Base-by-base conservation (phyloP, 2,888 invertebrate genomes). In the Eupithecia centaureata region DNA sequence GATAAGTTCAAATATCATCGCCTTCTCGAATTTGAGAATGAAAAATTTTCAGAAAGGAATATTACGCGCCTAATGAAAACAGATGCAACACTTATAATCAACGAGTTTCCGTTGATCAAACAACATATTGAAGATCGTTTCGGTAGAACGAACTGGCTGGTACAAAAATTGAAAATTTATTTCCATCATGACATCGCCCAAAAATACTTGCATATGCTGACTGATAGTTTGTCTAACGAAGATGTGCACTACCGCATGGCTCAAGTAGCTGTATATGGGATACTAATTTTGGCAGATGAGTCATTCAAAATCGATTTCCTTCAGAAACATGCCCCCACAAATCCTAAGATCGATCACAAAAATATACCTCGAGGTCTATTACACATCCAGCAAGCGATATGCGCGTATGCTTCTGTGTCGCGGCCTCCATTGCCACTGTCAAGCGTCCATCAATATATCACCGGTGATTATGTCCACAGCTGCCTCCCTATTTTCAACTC, bases 401-500 rank as follows among this genome's bases (percentile, higher is more conserved):
- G 89, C 65, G 77, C 80, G 0, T 81, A 77, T 56, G 79, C 75
- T 2, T 79, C 73, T 58, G 79, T 80, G 30, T 80, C 88, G 12
- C 79, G 86, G 8, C 88, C 87, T 12, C 84, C 85, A 10, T 73
- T 88, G 4, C 84, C 87, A 0, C 69, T 87, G 4, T 58, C 78
- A 15, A 69, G 63, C 28, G 52, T 83, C 5, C 70, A 78, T 8
- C 72, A 75, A 67, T 88, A 85, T 67, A 70, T 87, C 13, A 82
- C 77, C 70, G 87, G 86, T 18, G 88, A 88, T 64, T 89, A 87
- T 61, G 77, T 87, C 0, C 79, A 72, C 25, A 81, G 66, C 61
- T 84, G 86, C 72, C 61, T 85, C 15, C 84, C 87, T 0, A 74
- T 87, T 65, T 85, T 88, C 52, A 72, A 81, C 66, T 77, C 78